Evolutionary conservation across 92 coral and sea anemone genomes (phyloP).

Genomic region (Desmophyllum pertusum): DNA sequence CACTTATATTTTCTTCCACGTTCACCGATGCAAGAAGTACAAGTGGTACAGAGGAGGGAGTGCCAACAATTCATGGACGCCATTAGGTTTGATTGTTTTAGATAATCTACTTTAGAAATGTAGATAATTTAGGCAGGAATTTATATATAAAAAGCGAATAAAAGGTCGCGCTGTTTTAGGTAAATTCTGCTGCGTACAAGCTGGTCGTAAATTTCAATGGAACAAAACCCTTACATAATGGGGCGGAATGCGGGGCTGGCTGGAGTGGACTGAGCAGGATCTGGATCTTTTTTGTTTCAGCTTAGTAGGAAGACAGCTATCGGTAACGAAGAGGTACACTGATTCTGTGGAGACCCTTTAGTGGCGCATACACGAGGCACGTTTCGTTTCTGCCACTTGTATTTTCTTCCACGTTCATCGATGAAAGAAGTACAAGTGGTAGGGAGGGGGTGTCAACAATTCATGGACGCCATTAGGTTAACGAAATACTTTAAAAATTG

Average conservation of each 20-base stretch:
- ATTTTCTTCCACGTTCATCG: conserved; percentile 84
- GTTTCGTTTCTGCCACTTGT: conserved; percentile 85
- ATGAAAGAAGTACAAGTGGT: conserved; percentile 99
- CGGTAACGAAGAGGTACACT: background rate
- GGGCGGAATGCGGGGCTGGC: too few relatives aligned
- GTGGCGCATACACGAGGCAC: background rate
- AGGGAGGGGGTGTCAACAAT: conserved; percentile 71
- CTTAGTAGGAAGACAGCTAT: background rate
- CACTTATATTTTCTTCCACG: conserved; percentile 89
- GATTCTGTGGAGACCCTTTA: too few relatives aligned
- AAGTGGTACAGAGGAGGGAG: conserved; percentile 98
- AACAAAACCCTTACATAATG: too few relatives aligned
- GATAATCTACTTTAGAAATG: too few relatives aligned
- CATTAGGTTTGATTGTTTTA: background rate
- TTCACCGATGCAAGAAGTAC: conserved; percentile 95
- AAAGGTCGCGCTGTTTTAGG: too few relatives aligned
- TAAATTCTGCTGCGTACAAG: too few relatives aligned
- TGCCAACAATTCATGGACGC: conserved; percentile 24
- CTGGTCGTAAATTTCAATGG: too few relatives aligned
- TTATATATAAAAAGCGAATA: too few relatives aligned
- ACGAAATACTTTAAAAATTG: too few relatives aligned
- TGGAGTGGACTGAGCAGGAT: too few relatives aligned
- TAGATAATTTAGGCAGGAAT: background rate
- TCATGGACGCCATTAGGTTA: background rate
- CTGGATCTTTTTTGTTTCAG: too few relatives aligned